Percentiles rank a stretch among this genome's conserved stretches.
Evolutionary conservation across 2,797 vertebrate genomes (phyloP).

Genomic region (Hydrophis major): DNA sequence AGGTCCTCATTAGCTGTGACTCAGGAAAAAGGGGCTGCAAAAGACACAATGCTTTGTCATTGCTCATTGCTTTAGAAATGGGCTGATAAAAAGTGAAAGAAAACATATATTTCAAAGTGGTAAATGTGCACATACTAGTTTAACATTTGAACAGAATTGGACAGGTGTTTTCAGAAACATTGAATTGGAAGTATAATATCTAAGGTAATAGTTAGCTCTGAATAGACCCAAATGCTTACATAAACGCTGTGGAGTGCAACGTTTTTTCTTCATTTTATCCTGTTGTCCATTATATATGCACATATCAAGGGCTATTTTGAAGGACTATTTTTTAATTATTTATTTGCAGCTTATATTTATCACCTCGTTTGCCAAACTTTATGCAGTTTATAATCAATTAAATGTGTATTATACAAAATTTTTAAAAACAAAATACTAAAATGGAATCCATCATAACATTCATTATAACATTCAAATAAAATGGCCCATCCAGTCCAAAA

Average conservation of each 20-base stretch:
- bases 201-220: slow-evolving; percentile 45
- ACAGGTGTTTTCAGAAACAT: slow-evolving; percentile 52
- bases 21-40: slow-evolving; percentile 52
- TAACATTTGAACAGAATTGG: slow-evolving; percentile 42
- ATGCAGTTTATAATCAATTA: neutral
- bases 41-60: slow-evolving; percentile 56
- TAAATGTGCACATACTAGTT: slow-evolving; percentile 1
- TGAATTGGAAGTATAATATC: slow-evolving; percentile 49
- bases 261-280: slow-evolving; percentile 16
- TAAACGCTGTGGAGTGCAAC: slow-evolving; percentile 24
- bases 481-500: neutral
- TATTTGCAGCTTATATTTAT: neutral
- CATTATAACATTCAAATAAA: neutral
- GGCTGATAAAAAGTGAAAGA: slow-evolving; percentile 56
- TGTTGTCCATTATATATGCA: neutral
- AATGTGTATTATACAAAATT: neutral
- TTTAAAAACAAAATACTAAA: neutral
- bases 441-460: neutral
- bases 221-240: neutral
- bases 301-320: neutral
- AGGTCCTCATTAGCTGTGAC: slow-evolving; percentile 69
- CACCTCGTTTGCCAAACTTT: neutral
- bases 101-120: slow-evolving; percentile 54
- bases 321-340: neutral
- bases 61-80: slow-evolving; percentile 46